phyloP scores from a whole-genome alignment of 2,797 vertebrate species.

The Nannoperca obscura region DNA sequence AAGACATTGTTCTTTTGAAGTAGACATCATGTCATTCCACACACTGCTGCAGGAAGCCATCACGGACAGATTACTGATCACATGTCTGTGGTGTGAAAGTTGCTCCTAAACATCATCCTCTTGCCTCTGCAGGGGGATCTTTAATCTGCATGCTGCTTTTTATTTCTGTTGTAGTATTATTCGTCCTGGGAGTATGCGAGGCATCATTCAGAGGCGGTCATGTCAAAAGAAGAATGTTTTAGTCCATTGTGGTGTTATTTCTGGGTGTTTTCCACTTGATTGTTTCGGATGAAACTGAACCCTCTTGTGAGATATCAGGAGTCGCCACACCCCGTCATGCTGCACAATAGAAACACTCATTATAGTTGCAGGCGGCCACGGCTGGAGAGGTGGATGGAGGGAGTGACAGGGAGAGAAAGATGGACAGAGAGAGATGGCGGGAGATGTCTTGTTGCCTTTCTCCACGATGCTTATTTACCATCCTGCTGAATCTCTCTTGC shows the following conservation, averaged over 20 bases:
- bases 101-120: background rate
- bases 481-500: conserved; percentile 26
- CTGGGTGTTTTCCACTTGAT: background rate
- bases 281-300: conserved; percentile 17
- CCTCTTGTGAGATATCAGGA: conserved; percentile 37
- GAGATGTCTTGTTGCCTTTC: conserved; percentile 51
- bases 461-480: conserved; percentile 5
- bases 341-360: conserved; percentile 63
- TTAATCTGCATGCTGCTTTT: background rate
- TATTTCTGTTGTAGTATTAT: background rate
- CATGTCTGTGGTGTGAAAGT: background rate
- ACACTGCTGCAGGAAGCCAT: background rate
- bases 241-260: background rate
- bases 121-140: background rate
- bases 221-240: background rate
- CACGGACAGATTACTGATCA: background rate
- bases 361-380: conserved; percentile 63
- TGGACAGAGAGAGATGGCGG: conserved; percentile 32
- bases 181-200: background rate
- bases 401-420: background rate
- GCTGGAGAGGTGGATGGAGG: conserved; percentile 27
- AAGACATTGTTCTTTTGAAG: too few relatives aligned
- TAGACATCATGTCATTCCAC: too few relatives aligned
- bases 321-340: conserved; percentile 76
- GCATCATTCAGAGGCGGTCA: background rate